Evolutionary conservation across 2,113 vertebrate genomes (phyloP), one percentile per base, ranked within the genome.

Genomic region (Mugil cephalus): DNA sequence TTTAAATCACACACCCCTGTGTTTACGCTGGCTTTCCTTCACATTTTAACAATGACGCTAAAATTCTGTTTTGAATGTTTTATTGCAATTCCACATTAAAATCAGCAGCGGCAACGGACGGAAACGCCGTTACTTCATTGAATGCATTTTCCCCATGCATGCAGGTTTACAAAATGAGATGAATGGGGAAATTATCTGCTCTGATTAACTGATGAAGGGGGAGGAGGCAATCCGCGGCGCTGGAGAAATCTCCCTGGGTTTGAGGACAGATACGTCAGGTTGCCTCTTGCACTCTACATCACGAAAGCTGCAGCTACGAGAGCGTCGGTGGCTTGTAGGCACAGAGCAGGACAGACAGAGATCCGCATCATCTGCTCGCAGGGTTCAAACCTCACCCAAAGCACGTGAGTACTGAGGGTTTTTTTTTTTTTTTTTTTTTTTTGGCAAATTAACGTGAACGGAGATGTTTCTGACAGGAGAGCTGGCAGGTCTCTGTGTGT

Each of bases 141-240:
- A 39, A n/a, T 48, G 15, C 24, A 13, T 47, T 35, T 53, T 30
- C 38, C 8, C 12, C 19, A 34, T 51, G 34, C 14, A n/a, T 35
- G 24, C 10, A 77, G 69, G 70, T 85, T 68, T 74, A 35, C 47
- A 76, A 54, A 80, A 82, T 75, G 76, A 52, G 51, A 47, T 50
- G 46, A 58, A 69, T 78, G 55, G 67, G 66, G 55, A 69, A 86
- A 88, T 90, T 19, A 92, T 91, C 53, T 87, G 89, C 88, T 87
- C 83, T 90, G 87, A 90, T 90, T 87, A 84, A 87, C 88, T 91
- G 92, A 92, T 92, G 87, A 89, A 90, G 85, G 83, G 90, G 91
- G 91, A 92, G 93, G 89, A 89, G 86, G 82, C 73, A 54, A 53
- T 82, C 51, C 18, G 62, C 84, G 73, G 82, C 34, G 19, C 69